Conservation (phyloP, 2,797 vertebrate species). For the Sebastiscus tertius region DNA sequence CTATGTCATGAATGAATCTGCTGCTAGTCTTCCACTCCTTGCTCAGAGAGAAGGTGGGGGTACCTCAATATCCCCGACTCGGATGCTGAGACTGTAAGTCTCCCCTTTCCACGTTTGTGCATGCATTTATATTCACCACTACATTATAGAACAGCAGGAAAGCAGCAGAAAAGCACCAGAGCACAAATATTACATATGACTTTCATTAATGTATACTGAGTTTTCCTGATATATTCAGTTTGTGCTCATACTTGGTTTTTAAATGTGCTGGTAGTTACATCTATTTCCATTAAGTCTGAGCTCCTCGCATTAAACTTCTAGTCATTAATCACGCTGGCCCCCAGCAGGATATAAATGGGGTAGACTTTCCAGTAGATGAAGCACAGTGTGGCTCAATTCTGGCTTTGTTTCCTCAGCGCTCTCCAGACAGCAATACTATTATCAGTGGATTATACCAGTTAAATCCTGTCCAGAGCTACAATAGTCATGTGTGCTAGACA, state of each 20-base stretch:
- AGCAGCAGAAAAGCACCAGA: background rate
- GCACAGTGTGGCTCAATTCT: slow-evolving; percentile 25
- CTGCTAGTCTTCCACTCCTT: slow-evolving; percentile 86
- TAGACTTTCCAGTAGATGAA: slow-evolving; percentile 13
- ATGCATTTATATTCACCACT: slow-evolving; percentile 29
- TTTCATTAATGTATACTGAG: background rate
- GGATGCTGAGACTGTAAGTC: slow-evolving; percentile 97
- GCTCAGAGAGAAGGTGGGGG: slow-evolving; percentile 91
- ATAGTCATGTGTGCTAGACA: background rate
- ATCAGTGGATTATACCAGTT: slow-evolving; percentile 31
- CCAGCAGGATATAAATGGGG: slow-evolving; percentile 37
- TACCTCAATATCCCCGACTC: slow-evolving; percentile 95
- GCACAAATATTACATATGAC: background rate
- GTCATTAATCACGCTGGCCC: slow-evolving; percentile 24
- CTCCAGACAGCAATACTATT: slow-evolving; percentile 9
- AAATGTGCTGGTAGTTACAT: background rate
- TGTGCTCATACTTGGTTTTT: slow-evolving; percentile 1
- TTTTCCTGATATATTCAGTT: background rate
- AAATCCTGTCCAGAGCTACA: slow-evolving; percentile 10
- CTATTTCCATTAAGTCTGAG: slow-evolving; percentile 3
- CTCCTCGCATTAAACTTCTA: slow-evolving; percentile 19
- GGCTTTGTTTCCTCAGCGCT: background rate
- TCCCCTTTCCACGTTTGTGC: slow-evolving; percentile 54
- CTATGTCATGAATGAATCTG: slow-evolving; percentile 16
- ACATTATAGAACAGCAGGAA: background rate